Evolutionary conservation across 2,888 invertebrate species (phyloP).

Genomic region (Teleiodes luculella): DNA sequence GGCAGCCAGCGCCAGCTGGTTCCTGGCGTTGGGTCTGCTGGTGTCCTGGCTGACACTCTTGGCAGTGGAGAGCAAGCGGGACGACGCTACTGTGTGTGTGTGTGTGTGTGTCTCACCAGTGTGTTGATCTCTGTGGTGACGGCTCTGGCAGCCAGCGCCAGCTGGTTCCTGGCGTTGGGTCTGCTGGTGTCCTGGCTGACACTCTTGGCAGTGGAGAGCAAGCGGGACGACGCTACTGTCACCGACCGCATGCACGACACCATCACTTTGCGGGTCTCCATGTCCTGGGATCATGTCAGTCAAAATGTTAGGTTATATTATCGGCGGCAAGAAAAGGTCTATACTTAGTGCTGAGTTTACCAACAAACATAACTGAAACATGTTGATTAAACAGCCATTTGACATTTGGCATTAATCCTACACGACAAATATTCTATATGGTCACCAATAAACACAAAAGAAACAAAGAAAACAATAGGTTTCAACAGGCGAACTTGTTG

Average conservation of each 20-base stretch:
- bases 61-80: constrained; percentile 90
- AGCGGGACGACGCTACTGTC: constrained; percentile 90
- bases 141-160: constrained; percentile 91
- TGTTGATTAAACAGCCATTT: too few relatives aligned
- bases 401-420: too few relatives aligned
- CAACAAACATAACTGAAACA: too few relatives aligned
- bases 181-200: constrained; percentile 93
- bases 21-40: constrained; percentile 92
- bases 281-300: constrained; percentile 71
- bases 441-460: too few relatives aligned
- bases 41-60: constrained; percentile 95
- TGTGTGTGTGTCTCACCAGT: constrained; percentile 80
- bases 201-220: constrained; percentile 92
- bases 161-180: constrained; percentile 93
- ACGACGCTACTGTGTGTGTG: too few relatives aligned
- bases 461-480: too few relatives aligned
- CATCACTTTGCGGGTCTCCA: constrained; percentile 87
- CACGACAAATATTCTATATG: too few relatives aligned
- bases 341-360: too few relatives aligned
- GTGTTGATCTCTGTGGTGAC: constrained; percentile 96
- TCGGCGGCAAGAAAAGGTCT: too few relatives aligned
- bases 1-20: constrained; percentile 91
- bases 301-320: too few relatives aligned
- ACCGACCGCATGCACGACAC: constrained; percentile 92
- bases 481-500: too few relatives aligned